Evolutionary conservation across 2,113 vertebrate genomes (phyloP).

Genomic region (Pteronura brasiliensis): DNA sequence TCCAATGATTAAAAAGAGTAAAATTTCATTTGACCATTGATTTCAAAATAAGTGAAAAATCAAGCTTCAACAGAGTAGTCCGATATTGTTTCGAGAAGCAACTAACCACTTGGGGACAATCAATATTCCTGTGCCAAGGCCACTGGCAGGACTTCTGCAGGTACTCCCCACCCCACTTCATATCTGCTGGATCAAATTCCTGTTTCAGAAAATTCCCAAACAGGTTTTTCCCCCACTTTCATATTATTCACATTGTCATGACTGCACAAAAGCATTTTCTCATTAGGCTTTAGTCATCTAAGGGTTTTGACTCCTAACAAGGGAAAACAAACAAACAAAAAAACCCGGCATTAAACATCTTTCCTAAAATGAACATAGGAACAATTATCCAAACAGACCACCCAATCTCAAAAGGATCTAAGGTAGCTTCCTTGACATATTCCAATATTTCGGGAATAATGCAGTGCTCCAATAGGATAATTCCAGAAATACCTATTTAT

Average conservation of each 20-base stretch:
- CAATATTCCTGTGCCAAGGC: background rate
- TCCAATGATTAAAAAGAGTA: background rate
- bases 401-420: background rate
- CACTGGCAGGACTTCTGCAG: background rate
- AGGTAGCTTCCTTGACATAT: background rate
- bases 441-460: background rate
- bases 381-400: background rate
- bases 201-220: background rate
- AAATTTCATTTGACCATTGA: background rate
- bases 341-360: background rate
- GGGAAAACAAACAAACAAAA: background rate
- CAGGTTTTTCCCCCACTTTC: background rate
- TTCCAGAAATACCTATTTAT: constrained; percentile 28
- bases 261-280: background rate
- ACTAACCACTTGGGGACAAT: background rate
- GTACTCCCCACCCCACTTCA: background rate
- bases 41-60: background rate
- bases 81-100: background rate
- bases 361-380: background rate
- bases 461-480: background rate
- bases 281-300: background rate
- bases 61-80: background rate
- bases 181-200: background rate
- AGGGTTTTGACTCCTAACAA: background rate
- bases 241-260: background rate